phyloP scores from a whole-genome alignment of 2,888 invertebrate species.

The Ochropleura plecta region DNA sequence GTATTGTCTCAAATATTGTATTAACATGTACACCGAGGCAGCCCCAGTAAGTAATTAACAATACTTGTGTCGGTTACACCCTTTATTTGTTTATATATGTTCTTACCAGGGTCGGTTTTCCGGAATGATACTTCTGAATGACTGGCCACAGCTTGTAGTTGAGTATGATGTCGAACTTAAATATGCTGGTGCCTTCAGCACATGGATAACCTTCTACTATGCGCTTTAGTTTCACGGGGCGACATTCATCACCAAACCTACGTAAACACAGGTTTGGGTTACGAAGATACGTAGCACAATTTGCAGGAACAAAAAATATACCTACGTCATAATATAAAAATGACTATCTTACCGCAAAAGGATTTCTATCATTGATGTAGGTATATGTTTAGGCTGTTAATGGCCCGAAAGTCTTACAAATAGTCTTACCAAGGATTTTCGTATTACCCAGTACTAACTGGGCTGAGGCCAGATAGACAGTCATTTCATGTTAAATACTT shows the following conservation, averaged over 20 bases:
- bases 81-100: too few species aligned
- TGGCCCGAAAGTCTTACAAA: background rate
- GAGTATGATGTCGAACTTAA: conserved; percentile 94
- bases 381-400: background rate
- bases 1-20: too few species aligned
- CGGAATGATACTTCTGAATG: conserved; percentile 92
- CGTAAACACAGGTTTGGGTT: background rate
- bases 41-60: too few species aligned
- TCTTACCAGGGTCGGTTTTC: conserved; percentile 93
- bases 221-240: conserved; percentile 94
- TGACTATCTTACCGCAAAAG: background rate
- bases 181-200: conserved; percentile 90
- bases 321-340: background rate
- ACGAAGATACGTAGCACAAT: background rate
- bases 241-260: conserved; percentile 93
- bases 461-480: background rate
- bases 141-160: conserved; percentile 93
- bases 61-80: too few species aligned
- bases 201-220: conserved; percentile 93
- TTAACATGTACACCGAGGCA: too few species aligned
- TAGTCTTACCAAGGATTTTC: background rate
- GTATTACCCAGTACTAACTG: background rate
- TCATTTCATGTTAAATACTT: background rate
- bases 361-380: background rate
- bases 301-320: background rate